Percentiles rank a stretch among this genome's conserved stretches.
These are phyloP conservation scores for Cetonia aurata DNA, from an alignment of 2,888 invertebrate species.

Conservation along the genomic window DNA sequence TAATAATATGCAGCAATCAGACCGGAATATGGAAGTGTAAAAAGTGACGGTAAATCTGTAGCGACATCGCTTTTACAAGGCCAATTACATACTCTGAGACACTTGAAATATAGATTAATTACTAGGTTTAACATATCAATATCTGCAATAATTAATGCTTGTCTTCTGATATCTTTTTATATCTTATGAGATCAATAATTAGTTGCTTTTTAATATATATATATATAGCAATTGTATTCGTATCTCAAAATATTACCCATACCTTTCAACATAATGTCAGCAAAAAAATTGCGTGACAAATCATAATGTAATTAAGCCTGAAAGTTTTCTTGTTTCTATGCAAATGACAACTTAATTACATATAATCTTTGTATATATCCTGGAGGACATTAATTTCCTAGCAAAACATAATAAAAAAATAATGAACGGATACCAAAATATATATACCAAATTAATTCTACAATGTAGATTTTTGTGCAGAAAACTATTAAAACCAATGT, in stretches of 20 bases:
- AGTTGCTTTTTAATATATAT: not conserved
- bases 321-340: not conserved
- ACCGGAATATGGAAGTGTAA: not conserved
- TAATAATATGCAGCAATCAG: no score
- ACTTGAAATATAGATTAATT: not conserved
- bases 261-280: no score
- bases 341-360: not conserved
- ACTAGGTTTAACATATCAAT: not conserved
- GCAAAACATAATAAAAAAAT: not conserved
- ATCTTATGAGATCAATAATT: not conserved
- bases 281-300: slow-evolving; percentile 12
- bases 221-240: no score
- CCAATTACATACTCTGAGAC: not conserved
- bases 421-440: not conserved
- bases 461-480: no score
- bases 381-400: not conserved
- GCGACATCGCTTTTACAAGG: slow-evolving; percentile 6
- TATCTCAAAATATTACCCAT: no score
- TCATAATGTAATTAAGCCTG: not conserved
- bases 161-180: not conserved
- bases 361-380: not conserved
- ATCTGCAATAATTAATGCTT: not conserved
- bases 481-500: no score
- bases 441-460: no score
- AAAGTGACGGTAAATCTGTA: slow-evolving; percentile 13